Base-by-base conservation (phyloP, 1,140 invertebrate genomes). In the Mamestra configurata region DNA sequence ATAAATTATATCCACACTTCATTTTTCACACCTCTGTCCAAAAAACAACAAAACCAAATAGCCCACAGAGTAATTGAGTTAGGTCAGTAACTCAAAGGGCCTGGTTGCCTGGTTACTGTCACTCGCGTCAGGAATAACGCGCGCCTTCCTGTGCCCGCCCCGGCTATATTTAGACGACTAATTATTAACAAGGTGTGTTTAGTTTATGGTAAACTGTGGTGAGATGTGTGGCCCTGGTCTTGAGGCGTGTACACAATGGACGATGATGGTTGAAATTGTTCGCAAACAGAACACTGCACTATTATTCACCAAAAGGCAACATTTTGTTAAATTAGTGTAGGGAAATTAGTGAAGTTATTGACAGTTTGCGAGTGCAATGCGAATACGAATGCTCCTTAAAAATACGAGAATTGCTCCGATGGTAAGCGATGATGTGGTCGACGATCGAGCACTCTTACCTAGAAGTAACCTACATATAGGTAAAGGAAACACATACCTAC, bases 151-250 rank as follows among this genome's bases (percentile, higher is more conserved):
- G 55, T 76, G 73, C 73, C 40, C 37, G 73, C 35, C 27, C 11
- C 55, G 5, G 22, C 61, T 76, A 76, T 76, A 64, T 64, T 76
- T 76, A 76, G 73, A 76, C 24, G 49, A 71, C 68, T 71, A 71
- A 71, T 71, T 71, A 49, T 70, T 70, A 70, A 70, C 49, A 71
- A 71, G 68, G 49, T 31, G 68, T n/a, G 68, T 71, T 71, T 53
- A 51, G 46, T 51, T 53, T 71, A 51, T 71, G 68, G 46, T 71
- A 66, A 20, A 66, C 61, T 40, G 43, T 18, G 46, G 24, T 51
- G 24, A 8, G 68, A 18, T 71, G 64, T 51, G 49, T 71, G 49
- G 49, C 24, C 43, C 2, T 59, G 55, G 55, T 15, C 7, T 59
- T 59, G n/a, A 61, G 27, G 18, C n/a, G 59, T 37, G 18, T 68